Percentiles rank a stretch among this genome's conserved stretches.
phyloP scores from a whole-genome alignment of 2,888 invertebrate genomes.

The Pteria penguin region DNA sequence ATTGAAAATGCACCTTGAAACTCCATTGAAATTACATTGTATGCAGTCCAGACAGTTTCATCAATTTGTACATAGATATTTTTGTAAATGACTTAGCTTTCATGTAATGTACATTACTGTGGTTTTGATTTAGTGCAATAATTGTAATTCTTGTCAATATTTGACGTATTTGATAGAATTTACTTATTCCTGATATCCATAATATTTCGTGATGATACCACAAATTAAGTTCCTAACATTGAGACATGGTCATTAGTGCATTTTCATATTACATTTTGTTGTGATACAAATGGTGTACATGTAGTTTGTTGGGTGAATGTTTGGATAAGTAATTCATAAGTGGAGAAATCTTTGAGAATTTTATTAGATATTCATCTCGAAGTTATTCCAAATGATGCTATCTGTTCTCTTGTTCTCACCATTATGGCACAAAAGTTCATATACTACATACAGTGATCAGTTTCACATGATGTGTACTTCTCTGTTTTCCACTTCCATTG shows the following conservation, averaged over 20 bases:
- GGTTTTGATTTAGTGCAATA: slow-evolving; percentile 15
- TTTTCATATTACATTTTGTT: no score
- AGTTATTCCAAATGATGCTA: no score
- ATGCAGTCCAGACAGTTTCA: slow-evolving; percentile 22
- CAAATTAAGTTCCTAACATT: neutral
- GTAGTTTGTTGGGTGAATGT: no score
- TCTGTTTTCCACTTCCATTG: no score
- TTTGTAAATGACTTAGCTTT: slow-evolving; percentile 3
- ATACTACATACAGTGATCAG: no score
- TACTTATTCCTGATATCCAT: neutral
- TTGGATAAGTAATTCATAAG: no score
- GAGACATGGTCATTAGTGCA: neutral
- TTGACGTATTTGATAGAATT: neutral
- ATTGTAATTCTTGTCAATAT: slow-evolving; percentile 15
- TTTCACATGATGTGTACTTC: no score
- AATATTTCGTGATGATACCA: neutral
- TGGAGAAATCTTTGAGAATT: no score
- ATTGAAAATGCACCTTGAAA: slow-evolving; percentile 2
- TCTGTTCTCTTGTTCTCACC: no score
- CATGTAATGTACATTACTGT: slow-evolving; percentile 6
- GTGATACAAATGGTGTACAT: no score
- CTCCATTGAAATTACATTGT: neutral
- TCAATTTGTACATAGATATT: slow-evolving; percentile 20
- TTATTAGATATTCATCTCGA: no score
- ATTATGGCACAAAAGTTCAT: no score